Evolutionary conservation across 2,113 vertebrate genomes (phyloP), one percentile per base, ranked within the genome.

Genomic region (Anas platyrhynchos): DNA sequence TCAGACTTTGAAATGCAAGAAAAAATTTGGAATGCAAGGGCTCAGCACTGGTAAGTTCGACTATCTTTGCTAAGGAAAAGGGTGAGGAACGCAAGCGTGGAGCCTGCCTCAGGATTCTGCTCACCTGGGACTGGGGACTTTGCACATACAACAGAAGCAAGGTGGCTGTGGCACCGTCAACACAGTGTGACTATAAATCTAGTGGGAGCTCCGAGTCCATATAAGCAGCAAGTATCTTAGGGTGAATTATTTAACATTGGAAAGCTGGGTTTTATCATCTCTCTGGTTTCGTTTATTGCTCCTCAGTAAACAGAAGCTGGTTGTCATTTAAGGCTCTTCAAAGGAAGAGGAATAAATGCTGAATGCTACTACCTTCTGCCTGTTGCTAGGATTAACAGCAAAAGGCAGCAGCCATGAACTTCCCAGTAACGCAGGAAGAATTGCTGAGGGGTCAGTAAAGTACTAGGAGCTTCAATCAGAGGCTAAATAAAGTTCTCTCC

Each of bases 381-480:
- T 69, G 8, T 36, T 90, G 74, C 71, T 52, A 65, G 54, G 62
- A 94, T 78, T 59, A 91, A 66, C 26, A 85, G 78, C 38, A 82
- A 91, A 91, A 93, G 27, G 20, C 15, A 94, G 79, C 29, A 93
- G 65, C 41, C 34, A 91, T 54, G 2, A 4, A 23, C 38, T 79
- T 77, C 32, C 52, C 29, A 34, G 67, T n/a, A n/a, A 71, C 41
- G 77, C 68, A 76, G 52, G 17, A 74, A 79, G 56, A 83, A 76
- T 44, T 63, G 18, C 68, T 73, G 55, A 79, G 83, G 48, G 46
- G 54, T 90, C 61, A 75, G 32, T 59, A 86, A 59, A 7, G 69
- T 79, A 94, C 20, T 43, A 79, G 55, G 25, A 58, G 88, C 88
- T 94, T 90, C 74, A 86, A 11, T 76, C 69, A 82, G 94, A 90